Conservation (phyloP, 2,888 invertebrate genomes). For the Micropterix aruncella region DNA sequence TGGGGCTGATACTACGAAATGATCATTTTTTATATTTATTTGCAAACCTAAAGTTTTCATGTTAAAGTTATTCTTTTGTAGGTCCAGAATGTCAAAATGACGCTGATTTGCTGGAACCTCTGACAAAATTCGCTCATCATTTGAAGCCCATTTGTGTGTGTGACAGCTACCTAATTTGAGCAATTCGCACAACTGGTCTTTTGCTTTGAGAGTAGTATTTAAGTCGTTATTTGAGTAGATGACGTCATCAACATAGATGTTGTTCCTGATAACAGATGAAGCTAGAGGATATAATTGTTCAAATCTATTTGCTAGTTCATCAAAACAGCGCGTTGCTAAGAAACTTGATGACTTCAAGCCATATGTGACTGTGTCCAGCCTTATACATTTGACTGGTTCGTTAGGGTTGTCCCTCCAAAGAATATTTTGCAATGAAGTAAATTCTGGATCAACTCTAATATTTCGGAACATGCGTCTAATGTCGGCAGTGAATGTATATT, state of each 20-base stretch:
- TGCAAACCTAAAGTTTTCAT: no score
- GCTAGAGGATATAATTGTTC: no score
- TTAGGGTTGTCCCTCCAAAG: constrained; percentile 8
- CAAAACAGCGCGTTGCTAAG: background rate
- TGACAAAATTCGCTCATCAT: no score
- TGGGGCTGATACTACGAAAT: no score
- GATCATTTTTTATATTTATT: no score
- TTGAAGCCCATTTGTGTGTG: no score
- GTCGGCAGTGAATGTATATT: constrained; percentile 9
- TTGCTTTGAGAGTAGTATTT: background rate
- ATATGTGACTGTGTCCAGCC: constrained; percentile 10
- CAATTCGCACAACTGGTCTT: no score
- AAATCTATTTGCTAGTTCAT: background rate
- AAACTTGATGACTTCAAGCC: no score
- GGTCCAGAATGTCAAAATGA: no score
- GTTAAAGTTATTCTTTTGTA: no score
- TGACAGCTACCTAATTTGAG: no score
- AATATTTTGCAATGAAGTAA: constrained; percentile 11
- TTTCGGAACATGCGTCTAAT: constrained; percentile 13
- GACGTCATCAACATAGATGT: background rate
- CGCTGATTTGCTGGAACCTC: no score
- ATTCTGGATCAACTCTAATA: constrained; percentile 4
- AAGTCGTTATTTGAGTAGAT: background rate
- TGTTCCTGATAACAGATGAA: background rate
- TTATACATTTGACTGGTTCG: constrained; percentile 8